Evolutionary conservation across 1,140 invertebrate genomes (phyloP).

Genomic region (Bactericera cockerelli): DNA sequence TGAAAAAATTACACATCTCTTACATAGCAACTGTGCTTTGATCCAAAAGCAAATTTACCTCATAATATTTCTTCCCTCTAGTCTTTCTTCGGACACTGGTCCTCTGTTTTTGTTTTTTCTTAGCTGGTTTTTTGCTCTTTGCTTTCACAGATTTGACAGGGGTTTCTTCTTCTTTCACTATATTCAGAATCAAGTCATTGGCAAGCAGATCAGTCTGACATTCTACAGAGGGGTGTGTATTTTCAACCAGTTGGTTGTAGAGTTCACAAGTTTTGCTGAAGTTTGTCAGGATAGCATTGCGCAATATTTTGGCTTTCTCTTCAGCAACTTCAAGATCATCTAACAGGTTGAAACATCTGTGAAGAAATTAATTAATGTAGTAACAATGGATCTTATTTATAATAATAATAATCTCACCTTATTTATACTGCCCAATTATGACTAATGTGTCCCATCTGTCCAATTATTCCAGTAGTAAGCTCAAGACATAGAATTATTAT

Average conservation of each 20-base stretch:
- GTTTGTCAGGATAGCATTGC: neutral
- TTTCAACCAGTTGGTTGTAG: neutral
- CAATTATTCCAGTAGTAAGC: too few species aligned
- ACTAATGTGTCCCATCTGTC: too few species aligned
- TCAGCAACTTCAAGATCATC: conserved; percentile 12
- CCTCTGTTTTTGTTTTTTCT: neutral
- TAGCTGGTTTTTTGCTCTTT: neutral
- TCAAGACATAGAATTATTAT: too few species aligned
- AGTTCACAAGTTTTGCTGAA: conserved; percentile 8
- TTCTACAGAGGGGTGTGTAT: neutral
- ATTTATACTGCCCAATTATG: too few species aligned
- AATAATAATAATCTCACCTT: too few species aligned
- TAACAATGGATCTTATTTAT: too few species aligned
- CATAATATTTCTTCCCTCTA: neutral
- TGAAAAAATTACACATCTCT: too few species aligned
- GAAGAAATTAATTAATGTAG: too few species aligned
- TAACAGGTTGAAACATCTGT: conserved; percentile 12
- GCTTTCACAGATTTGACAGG: neutral
- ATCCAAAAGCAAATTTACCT: neutral
- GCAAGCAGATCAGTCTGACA: conserved; percentile 11
- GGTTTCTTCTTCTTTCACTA: neutral
- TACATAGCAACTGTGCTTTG: too few species aligned
- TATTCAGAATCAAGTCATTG: neutral
- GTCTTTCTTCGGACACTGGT: neutral
- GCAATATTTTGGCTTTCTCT: neutral